Percentiles rank a stretch among this genome's conserved stretches.
Conservation (phyloP, 2,797 vertebrate genomes). For the Prunella strophiata region DNA sequence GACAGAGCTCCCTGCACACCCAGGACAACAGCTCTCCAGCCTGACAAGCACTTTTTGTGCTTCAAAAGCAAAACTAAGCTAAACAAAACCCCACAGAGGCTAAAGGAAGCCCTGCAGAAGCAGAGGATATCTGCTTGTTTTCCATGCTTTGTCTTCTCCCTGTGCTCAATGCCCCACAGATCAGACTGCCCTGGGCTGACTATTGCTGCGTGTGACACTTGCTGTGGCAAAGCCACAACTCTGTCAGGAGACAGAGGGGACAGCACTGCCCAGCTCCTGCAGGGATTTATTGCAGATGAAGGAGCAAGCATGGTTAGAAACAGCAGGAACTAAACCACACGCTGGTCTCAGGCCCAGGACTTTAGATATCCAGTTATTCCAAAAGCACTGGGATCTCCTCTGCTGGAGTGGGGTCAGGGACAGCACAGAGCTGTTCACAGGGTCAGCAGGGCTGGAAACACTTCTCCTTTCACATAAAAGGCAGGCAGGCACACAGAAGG, state of each 20-base stretch:
- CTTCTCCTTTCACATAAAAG: neutral
- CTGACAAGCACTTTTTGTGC: neutral
- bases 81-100: neutral
- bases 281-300: neutral
- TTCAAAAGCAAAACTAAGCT: neutral
- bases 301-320: neutral
- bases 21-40: neutral
- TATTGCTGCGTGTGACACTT: neutral
- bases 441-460: neutral
- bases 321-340: neutral
- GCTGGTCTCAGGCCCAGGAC: neutral
- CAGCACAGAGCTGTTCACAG: neutral
- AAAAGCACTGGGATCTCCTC: neutral
- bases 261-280: neutral
- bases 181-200: neutral
- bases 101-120: neutral
- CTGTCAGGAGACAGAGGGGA: neutral
- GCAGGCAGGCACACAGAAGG: neutral
- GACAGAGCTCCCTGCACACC: neutral
- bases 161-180: rapidly evolving
- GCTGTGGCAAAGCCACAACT: neutral
- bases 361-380: neutral
- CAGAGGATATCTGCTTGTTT: neutral
- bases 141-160: neutral
- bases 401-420: neutral